Evolutionary conservation across 2,113 vertebrate genomes (phyloP).

Genomic region (Mugil cephalus): DNA sequence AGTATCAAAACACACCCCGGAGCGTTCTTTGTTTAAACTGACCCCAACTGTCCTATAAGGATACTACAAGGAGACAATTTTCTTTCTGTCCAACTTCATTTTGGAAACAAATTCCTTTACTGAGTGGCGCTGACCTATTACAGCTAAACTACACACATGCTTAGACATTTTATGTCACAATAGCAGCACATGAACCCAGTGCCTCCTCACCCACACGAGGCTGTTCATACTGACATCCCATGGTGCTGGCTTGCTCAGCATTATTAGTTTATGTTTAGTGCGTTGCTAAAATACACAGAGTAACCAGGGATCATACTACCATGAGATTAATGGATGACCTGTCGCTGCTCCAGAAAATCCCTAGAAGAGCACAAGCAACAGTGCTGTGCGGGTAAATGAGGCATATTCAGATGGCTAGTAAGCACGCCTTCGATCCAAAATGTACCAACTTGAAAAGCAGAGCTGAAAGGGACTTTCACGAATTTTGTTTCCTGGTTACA

Average conservation of each 20-base stretch:
- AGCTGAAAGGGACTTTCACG: conserved; percentile 15
- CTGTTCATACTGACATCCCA: neutral
- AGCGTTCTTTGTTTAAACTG: conserved; percentile 12
- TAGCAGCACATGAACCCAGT: conserved; percentile 6
- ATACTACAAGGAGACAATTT: conserved; percentile 22
- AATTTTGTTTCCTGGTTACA: conserved; percentile 16
- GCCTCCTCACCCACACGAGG: neutral
- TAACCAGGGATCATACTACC: too few relatives aligned
- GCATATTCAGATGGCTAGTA: conserved; percentile 9
- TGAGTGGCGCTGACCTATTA: neutral
- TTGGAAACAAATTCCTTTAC: neutral
- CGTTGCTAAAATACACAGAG: neutral
- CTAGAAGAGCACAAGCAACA: neutral
- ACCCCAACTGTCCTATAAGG: conserved; percentile 1
- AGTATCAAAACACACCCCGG: conserved; percentile 5
- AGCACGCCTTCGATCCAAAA: conserved; percentile 2
- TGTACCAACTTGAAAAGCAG: conserved; percentile 12
- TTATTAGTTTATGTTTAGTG: neutral
- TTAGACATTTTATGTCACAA: neutral
- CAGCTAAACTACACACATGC: neutral
- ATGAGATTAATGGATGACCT: too few relatives aligned
- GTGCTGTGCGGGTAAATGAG: conserved; percentile 22
- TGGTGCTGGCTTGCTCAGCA: neutral
- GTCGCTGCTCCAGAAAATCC: too few relatives aligned
- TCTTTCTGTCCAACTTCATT: conserved; percentile 12